Evolutionary conservation across 2,113 vertebrate genomes (phyloP), one percentile per base, ranked within the genome.

Genomic region (Empidonax traillii): DNA sequence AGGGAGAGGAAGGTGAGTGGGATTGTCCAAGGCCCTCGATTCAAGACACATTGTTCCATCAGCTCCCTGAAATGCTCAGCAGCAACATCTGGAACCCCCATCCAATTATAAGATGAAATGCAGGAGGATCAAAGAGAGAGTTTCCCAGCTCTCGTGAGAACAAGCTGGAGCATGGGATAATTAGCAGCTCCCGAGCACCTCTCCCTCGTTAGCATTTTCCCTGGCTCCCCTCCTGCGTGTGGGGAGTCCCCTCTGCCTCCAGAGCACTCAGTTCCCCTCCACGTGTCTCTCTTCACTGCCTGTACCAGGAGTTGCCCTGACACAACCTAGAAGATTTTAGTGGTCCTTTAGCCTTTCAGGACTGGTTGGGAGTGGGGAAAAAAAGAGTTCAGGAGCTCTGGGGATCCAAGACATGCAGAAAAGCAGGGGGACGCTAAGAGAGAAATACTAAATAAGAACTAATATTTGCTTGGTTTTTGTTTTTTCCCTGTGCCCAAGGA

Each of bases 41-140:
- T 30, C 65, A 35, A 46, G 63, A 27, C 14, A 25, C 3, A 1
- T 25, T 78, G n/a, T 85, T 79, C 74, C 77, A 55, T 39, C 74
- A 73, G 91, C 89, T 89, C 81, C 91, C 95, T 46, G 43, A 71
- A 92, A 27, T 0, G 2, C 58, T 66, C 53, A 0, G 67, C 75
- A 62, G 63, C 19, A 93, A 56, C 63, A 91, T 83, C 85, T 86
- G 93, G 93, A 94, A 59, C 14, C 87, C 58, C 79, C 51, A 41
- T 52, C 63, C 92, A 74, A 68, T 95, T 93, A 96, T 6, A 52
- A 93, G 85, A 74, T 76, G 67, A 85, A 89, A 85, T 59, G 61
- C 81, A 74, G 75, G 90, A 89, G 75, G 93, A 97, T 96, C 93
- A 96, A 95, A 96, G 93, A 59, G 28, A 78, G 75, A 75, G 87